A percentile compares a stretch with the other conserved stretches of the same genome.
Conservation (phyloP, 2,888 invertebrate species). For the Patella pellucida region DNA sequence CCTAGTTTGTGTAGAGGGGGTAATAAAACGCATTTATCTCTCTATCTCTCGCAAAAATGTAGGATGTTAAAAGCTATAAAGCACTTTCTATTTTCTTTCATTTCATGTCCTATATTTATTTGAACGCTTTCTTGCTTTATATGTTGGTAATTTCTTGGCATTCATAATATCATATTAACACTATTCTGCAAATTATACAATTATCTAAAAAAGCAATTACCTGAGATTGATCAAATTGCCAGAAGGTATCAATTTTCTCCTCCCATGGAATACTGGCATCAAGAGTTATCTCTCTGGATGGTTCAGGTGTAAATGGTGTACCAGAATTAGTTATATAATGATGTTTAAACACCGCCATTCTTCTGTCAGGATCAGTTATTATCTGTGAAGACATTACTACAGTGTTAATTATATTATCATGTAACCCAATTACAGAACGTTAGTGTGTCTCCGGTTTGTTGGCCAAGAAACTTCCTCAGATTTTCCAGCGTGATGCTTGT, state of each 20-base stretch:
- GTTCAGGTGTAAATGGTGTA: slow-evolving; percentile 33
- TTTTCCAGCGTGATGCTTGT: too few species aligned
- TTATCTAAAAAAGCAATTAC: slow-evolving; percentile 29
- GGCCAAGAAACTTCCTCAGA: too few species aligned
- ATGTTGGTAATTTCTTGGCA: background rate
- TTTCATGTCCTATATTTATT: too few species aligned
- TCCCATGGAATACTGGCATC: slow-evolving; percentile 46
- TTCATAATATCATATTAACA: background rate
- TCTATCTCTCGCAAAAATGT: too few species aligned
- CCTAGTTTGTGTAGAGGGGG: too few species aligned
- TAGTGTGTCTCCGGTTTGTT: too few species aligned
- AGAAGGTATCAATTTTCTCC: slow-evolving; percentile 41
- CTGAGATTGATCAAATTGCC: slow-evolving; percentile 44
- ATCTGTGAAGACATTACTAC: slow-evolving; percentile 70
- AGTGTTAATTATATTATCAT: slow-evolving; percentile 81
- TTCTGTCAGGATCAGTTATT: slow-evolving; percentile 43
- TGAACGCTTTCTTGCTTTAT: too few species aligned
- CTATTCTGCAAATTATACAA: background rate
- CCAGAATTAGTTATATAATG: slow-evolving; percentile 64
- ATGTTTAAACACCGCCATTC: slow-evolving; percentile 60
- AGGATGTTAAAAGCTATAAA: too few species aligned
- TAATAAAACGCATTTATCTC: too few species aligned
- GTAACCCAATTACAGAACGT: slow-evolving; percentile 75
- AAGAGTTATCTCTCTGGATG: slow-evolving; percentile 42
- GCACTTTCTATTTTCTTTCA: too few species aligned